Base-by-base conservation (phyloP, 2,797 vertebrate genomes). In the Menidia menidia region DNA sequence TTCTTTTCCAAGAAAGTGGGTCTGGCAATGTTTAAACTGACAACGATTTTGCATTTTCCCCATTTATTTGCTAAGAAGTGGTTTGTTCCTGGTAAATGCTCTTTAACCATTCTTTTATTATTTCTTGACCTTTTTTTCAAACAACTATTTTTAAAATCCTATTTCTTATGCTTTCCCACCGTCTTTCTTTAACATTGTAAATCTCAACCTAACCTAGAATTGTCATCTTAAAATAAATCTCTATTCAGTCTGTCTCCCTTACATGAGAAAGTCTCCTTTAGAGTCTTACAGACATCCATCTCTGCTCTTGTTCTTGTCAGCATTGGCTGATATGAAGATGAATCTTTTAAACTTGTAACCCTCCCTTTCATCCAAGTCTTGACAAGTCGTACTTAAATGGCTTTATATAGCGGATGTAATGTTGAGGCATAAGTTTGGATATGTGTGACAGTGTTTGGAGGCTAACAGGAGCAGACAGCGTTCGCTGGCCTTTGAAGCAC, bases 1-100 rank as follows among this genome's bases (percentile, higher is more conserved):
- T 80, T 31, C 75, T 66, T 86, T 68, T 82, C 60, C 51, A 48
- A 68, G 18, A 43, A 59, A 73, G 44, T 35, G 59, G 59, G 73
- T 39, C 7, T 50, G 52, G 73, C 31, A 75, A 69, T 64, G 64
- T 80, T 77, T 74, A 59, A 68, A 68, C 51, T 58, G 50, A 68
- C 50, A 43, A 51, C 42, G 64, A 25, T 60, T 80, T 70, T 47
- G 4, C 56, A 47, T 76, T 31, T 33, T 52, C 14, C 14, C 65
- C 16, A 47, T 0, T 74, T 25, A 62, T 50, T 47, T 44, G 42
- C 35, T 30, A 65, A 55, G 16, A 42, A 52, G 47, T n/a, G 60
- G 18, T 64, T 43, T 30, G 25, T 65, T 18, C 33, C 16, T 68
- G 42, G 33, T 9, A 55, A 33, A 5, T 16, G 3, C 16, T 45